Conservation (phyloP, 30 jellyfish, hydroid and myxozoan species). For the Morbakka virulenta region DNA sequence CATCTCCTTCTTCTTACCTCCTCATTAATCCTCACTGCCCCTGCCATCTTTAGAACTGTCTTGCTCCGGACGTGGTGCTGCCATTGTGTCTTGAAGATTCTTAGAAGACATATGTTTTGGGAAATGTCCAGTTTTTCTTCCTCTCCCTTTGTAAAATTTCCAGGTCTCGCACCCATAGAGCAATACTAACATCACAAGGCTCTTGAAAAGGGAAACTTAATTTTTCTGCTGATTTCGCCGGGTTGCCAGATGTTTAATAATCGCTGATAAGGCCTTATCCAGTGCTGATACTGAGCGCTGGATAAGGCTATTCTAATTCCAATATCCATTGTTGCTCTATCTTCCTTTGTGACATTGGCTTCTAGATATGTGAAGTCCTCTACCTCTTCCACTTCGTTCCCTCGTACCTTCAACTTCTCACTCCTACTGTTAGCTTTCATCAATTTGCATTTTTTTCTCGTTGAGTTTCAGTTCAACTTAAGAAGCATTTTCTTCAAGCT, state of each 20-base stretch:
- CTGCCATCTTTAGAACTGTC: not conserved
- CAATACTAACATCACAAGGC: not conserved
- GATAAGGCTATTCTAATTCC: not conserved
- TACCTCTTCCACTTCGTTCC: not conserved
- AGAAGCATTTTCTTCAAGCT: not conserved
- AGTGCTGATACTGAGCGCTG: not conserved
- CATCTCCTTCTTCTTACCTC: no score
- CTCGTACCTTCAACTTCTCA: not conserved
- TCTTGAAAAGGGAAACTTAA: not conserved
- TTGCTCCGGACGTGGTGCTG: not conserved
- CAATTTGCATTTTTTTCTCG: not conserved
- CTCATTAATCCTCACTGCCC: no score
- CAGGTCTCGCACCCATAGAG: not conserved
- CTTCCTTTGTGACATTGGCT: not conserved
- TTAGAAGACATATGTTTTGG: not conserved
- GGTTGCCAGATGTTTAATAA: not conserved
- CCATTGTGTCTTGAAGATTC: not conserved
- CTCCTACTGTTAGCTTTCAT: not conserved
- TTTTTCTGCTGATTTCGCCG: not conserved
- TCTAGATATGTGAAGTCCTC: not conserved
- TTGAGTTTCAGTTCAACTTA: not conserved
- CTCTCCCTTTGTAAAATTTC: no score
- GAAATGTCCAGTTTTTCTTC: not conserved
- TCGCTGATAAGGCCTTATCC: no score
- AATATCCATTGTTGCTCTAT: not conserved